Percentiles rank a stretch among this genome's conserved stretches.
phyloP scores from a whole-genome alignment of 2,797 vertebrate species.

The Sebastes oblongus region DNA sequence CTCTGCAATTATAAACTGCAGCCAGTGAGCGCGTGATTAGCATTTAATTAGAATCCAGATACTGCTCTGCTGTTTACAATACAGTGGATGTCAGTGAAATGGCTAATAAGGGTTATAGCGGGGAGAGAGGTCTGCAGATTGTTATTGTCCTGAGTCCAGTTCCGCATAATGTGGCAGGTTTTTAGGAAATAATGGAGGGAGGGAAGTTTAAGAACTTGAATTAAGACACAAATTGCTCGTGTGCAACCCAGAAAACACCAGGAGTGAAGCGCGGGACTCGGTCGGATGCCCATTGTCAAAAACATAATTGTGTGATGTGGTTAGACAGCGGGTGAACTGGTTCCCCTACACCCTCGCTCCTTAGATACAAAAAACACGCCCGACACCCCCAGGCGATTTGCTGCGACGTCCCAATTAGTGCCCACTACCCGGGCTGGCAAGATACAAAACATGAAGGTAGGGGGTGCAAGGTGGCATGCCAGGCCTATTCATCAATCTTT shows the following conservation, averaged over 20 bases:
- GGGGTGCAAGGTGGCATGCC: slow-evolving; percentile 78
- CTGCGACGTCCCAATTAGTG: slow-evolving; percentile 78
- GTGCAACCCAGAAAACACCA: slow-evolving; percentile 5
- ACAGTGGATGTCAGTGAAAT: slow-evolving; percentile 41
- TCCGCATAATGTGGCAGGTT: slow-evolving; percentile 33
- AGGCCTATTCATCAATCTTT: slow-evolving; percentile 78
- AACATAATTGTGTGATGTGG: slow-evolving; percentile 37
- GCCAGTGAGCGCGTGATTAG: slow-evolving; percentile 61
- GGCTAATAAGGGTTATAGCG: slow-evolving; percentile 38
- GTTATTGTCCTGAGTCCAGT: slow-evolving; percentile 15
- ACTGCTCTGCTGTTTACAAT: slow-evolving; percentile 46
- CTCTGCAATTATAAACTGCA: slow-evolving; percentile 46
- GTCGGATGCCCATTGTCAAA: slow-evolving; percentile 42
- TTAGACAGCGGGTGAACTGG: slow-evolving; percentile 50
- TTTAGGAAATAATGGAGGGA: slow-evolving; percentile 11
- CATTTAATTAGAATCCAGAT: slow-evolving; percentile 67
- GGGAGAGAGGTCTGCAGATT: slow-evolving; percentile 21
- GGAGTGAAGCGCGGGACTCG: slow-evolving; percentile 1
- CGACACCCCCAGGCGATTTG: slow-evolving; percentile 54
- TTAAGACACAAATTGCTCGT: slow-evolving; percentile 15
- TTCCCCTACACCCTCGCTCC: slow-evolving; percentile 29
- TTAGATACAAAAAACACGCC: slow-evolving; percentile 28
- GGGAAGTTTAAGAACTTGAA: slow-evolving; percentile 13
- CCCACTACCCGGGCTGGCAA: slow-evolving; percentile 61
- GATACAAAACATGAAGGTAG: slow-evolving; percentile 65